Evolutionary conservation across 2,797 vertebrate genomes (phyloP), one percentile per base, ranked within the genome.

Genomic region (Borostomias antarcticus): DNA sequence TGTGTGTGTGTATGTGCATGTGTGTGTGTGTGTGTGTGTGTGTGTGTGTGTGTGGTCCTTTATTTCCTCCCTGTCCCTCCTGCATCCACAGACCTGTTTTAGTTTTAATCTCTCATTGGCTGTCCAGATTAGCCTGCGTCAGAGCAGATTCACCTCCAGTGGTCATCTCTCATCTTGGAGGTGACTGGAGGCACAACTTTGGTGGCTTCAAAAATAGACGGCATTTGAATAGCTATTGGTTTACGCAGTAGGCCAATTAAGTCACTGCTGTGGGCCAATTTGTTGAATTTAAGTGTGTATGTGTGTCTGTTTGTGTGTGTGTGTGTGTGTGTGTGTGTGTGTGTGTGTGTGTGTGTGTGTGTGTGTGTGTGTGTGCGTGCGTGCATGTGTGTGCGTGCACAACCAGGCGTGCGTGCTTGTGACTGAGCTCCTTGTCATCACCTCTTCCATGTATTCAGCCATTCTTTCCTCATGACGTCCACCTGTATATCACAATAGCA

Each of bases 301-400:
- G n/a, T n/a, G n/a, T n/a, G n/a, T n/a, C n/a, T n/a, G n/a, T n/a
- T n/a, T n/a, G n/a, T n/a, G n/a, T n/a, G n/a, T n/a, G n/a, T n/a
- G n/a, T n/a, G 33, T 35, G 64, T 59, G 30, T 52, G 35, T 45
- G 48, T 69, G 56, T 29, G 40, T 56, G 51, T 62, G 61, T 62
- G 57, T 56, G 62, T 28, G 25, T 59, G 61, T 61, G 61, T 57
- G 26, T 35, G 21, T 35, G 37, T 47, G 13, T 62, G 15, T 33
- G 17, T 43, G 26, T 61, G n/a, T 32, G 48, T 23, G 50, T 21
- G 50, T 37, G 58, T 60, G 26, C 43, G 56, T 63, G 66, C 56
- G 53, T 58, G 30, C n/a, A n/a, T 32, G 62, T 37, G 62, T 62
- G 53, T 45, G 52, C 29, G 54, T 32, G 21, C 53, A 45, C 40